Percentiles rank a stretch among this genome's conserved stretches.
phyloP scores from a whole-genome alignment of 2,797 vertebrate genomes.

The Aplochiton taeniatus region DNA sequence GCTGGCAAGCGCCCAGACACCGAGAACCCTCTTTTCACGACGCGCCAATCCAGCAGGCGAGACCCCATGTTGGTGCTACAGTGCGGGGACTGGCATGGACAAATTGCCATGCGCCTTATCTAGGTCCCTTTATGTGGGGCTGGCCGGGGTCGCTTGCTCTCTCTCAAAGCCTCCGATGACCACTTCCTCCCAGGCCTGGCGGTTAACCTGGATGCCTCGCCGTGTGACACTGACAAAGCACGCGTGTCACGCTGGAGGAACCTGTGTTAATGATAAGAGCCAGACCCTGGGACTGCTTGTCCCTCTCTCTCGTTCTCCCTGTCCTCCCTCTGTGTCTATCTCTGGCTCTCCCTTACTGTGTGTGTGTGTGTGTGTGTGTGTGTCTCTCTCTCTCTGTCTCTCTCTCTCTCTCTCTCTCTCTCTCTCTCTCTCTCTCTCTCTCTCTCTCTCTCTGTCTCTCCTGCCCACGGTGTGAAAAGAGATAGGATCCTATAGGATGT shows the following conservation, averaged over 20 bases:
- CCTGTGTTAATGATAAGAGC: constrained; percentile 69
- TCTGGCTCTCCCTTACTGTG: constrained; percentile 2
- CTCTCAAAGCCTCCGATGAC: constrained; percentile 52
- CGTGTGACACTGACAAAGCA: constrained; percentile 73
- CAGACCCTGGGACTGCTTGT: constrained; percentile 64
- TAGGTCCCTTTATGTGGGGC: constrained; percentile 68
- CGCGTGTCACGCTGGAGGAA: constrained; percentile 66
- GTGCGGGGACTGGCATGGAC: constrained; percentile 67
- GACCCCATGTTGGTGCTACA: constrained; percentile 67
- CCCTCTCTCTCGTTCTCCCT: constrained; percentile 40
- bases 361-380: neutral
- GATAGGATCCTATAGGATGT: constrained; percentile 61
- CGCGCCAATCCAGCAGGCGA: constrained; percentile 46
- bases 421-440: neutral
- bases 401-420: neutral
- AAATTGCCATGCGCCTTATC: constrained; percentile 75
- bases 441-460: neutral
- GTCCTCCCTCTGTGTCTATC: constrained; percentile 1
- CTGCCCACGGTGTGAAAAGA: constrained; percentile 68
- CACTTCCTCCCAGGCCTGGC: constrained; percentile 58
- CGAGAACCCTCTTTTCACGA: constrained; percentile 71
- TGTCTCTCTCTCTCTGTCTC: neutral
- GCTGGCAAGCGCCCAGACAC: constrained; percentile 77
- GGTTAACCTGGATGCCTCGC: constrained; percentile 68
- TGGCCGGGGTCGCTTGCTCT: constrained; percentile 49